Evolutionary conservation across 2,113 vertebrate species (phyloP).

Genomic region (Tupaia chinensis): DNA sequence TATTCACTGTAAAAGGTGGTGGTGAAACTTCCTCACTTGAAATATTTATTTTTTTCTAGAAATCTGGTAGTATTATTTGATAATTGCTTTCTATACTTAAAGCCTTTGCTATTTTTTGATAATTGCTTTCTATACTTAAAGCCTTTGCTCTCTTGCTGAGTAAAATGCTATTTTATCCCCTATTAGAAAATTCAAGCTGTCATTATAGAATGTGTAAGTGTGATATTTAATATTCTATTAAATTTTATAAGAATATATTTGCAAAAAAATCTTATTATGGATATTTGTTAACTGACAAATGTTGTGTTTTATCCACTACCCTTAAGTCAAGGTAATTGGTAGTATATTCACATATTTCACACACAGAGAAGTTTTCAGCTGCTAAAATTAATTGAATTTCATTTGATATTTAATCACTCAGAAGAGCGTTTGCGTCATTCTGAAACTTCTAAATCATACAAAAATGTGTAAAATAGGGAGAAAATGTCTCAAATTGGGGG

Average conservation of each 20-base stretch:
- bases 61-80: neutral
- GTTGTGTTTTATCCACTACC: neutral
- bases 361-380: neutral
- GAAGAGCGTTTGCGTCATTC: neutral
- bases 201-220: neutral
- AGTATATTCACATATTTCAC: neutral
- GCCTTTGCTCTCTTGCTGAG: neutral
- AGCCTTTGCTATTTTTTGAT: too few species aligned
- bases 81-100: too few species aligned
- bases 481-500: neutral
- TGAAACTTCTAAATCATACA: neutral
- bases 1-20: neutral
- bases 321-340: neutral
- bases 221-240: slow-evolving; percentile 11
- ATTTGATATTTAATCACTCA: neutral
- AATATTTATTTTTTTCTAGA: neutral
- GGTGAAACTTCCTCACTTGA: neutral
- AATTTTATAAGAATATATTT: slow-evolving; percentile 10
- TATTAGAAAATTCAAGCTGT: slow-evolving; percentile 10
- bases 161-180: neutral
- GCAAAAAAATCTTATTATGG: neutral
- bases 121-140: neutral
- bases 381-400: neutral
- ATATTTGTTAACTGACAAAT: neutral
- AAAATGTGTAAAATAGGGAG: neutral